Evolutionary conservation across 2,113 vertebrate genomes (phyloP).

Genomic region (Siniperca knerii): DNA sequence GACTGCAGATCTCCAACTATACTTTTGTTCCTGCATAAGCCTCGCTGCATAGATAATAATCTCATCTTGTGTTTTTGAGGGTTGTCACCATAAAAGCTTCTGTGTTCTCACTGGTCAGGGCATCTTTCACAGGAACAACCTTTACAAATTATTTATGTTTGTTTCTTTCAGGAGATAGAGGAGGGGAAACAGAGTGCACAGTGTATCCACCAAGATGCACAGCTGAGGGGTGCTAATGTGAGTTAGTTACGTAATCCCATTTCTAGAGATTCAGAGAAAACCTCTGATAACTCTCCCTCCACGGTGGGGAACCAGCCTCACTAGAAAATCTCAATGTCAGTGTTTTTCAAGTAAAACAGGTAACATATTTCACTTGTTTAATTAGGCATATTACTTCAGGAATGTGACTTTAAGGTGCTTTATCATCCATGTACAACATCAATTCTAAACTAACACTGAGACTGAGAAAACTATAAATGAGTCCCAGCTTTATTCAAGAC

Average conservation of each 20-base stretch:
- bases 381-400: not conserved
- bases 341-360: not conserved
- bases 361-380: not conserved
- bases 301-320: not conserved
- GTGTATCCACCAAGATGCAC: slow-evolving; percentile 39
- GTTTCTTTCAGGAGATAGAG: slow-evolving; percentile 58
- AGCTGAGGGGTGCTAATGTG: slow-evolving; percentile 66
- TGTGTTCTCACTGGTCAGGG: slow-evolving; percentile 54
- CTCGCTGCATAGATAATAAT: slow-evolving; percentile 10
- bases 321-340: not conserved
- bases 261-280: slow-evolving; percentile 62
- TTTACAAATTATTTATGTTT: slow-evolving; percentile 76
- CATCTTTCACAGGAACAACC: slow-evolving; percentile 72
- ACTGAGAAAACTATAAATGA: not conserved
- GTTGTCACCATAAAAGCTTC: slow-evolving; percentile 68
- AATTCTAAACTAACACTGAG: slow-evolving; percentile 3
- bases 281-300: slow-evolving; percentile 30
- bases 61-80: slow-evolving; percentile 40
- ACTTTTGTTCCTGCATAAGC: not conserved
- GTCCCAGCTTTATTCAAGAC: not conserved
- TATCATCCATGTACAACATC: not conserved
- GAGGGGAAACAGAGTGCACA: slow-evolving; percentile 38
- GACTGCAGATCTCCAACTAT: not conserved
- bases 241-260: slow-evolving; percentile 73
- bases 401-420: slow-evolving; percentile 4